phyloP scores from a whole-genome alignment of 2,113 vertebrate genomes.

The Coturnix japonica region DNA sequence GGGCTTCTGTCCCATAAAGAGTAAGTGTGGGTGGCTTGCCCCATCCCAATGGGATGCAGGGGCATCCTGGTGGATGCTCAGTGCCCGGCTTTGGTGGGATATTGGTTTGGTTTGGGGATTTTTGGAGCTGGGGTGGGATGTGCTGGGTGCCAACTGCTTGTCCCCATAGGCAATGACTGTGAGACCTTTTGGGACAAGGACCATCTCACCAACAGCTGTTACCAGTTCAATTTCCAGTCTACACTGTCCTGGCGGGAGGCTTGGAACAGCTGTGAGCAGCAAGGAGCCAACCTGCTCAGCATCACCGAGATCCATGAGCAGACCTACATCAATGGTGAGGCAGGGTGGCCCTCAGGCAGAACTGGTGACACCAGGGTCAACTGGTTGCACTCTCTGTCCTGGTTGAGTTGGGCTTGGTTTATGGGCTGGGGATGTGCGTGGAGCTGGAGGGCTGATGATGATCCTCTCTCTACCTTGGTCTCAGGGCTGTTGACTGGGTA shows the following conservation, averaged over 20 bases:
- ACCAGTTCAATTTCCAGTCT: conserved; percentile 98
- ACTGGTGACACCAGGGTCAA: rapidly evolving
- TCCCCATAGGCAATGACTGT: conserved; percentile 79
- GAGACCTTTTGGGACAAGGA: conserved; percentile 98
- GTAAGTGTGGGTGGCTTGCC: conserved; percentile 73
- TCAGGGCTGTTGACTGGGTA: conserved; percentile 92
- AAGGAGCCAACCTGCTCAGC: conserved; percentile 93
- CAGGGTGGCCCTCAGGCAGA: background rate
- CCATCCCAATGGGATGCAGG: rapidly evolving
- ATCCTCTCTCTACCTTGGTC: background rate
- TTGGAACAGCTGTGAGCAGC: conserved; percentile 93
- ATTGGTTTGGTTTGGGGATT: rapidly evolving
- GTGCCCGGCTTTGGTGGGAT: background rate
- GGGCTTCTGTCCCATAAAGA: conserved; percentile 97
- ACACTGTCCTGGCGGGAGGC: conserved; percentile 94
- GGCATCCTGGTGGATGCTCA: background rate
- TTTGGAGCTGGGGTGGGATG: rapidly evolving
- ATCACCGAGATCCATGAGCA: conserved; percentile 96
- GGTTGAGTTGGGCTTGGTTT: background rate
- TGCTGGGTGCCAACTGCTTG: background rate
- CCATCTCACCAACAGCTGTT: conserved; percentile 93
- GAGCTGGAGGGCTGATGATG: background rate
- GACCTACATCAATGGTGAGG: conserved; percentile 94
- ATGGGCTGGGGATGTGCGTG: background rate
- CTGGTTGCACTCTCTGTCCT: background rate